Evolutionary conservation across 2,113 vertebrate species (phyloP), one percentile per base, ranked within the genome.

Genomic region (Chloroceryle aenea): DNA sequence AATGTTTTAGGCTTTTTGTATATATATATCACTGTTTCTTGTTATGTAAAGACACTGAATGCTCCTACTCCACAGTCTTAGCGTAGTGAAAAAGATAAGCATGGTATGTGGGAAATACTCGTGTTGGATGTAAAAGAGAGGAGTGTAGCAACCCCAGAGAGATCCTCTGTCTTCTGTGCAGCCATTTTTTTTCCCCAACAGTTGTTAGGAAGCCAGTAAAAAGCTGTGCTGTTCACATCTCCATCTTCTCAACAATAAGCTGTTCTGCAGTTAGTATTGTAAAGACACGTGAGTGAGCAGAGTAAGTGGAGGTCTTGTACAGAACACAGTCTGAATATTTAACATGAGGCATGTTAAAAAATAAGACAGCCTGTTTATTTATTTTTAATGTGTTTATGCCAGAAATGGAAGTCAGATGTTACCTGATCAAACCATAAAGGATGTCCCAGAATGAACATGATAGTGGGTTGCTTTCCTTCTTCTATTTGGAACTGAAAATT

Each of bases 301-400:
- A 59, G 0, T 66, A 88, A 55, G 26, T n/a, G 59, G 17, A 53
- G 20, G 19, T 43, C 72, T 86, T 69, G n/a, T 21, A 27, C 29
- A 43, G 8, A 77, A 9, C 21, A 50, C 26, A 50, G 34, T n/a
- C 21, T 90, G 63, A 71, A 76, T 96, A 45, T 74, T 87, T 94
- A 88, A 77, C 26, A 32, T 21, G 34, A 72, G 10, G 5, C 45
- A 63, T 64, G n/a, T 69, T 73, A 63, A 75, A 80, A 88, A 83
- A 75, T 55, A 88, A 88, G 72, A 55, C 45, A 88, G 38, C 36
- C 27, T 52, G 43, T 86, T 92, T 69, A 87, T 88, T 72, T 93
- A 91, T 92, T 95, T 92, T 94, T 90, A 77, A 92, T 86, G 29
- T 83, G 50, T 77, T 95, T 90, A 66, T 91, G 88, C 75, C 50